A percentile compares a stretch with the other conserved stretches of the same genome.
phyloP scores from a whole-genome alignment of 2,113 vertebrate species.

The Cercocebus atys region DNA sequence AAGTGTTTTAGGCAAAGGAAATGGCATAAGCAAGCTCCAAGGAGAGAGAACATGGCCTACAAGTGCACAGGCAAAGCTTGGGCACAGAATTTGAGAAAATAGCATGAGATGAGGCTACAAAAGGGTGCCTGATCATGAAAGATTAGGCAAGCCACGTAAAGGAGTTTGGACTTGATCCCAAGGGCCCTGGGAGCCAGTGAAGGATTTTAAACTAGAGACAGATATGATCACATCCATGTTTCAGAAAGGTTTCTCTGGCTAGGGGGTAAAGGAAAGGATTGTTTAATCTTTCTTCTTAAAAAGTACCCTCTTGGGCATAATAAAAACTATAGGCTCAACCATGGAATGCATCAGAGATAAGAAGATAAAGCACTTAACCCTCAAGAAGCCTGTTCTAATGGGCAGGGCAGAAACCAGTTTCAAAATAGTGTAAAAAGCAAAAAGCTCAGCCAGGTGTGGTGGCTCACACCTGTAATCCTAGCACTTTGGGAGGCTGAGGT shows the following conservation, averaged over 20 bases:
- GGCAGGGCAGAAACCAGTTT: neutral
- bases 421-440: neutral
- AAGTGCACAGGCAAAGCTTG: neutral
- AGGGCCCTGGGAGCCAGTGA: neutral
- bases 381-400: neutral
- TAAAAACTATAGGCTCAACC: constrained; percentile 10
- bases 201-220: neutral
- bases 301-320: constrained; percentile 27
- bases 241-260: constrained; percentile 2
- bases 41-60: neutral
- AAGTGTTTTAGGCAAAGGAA: neutral
- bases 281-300: constrained; percentile 51
- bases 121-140: neutral
- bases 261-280: neutral
- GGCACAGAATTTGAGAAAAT: neutral
- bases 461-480: neutral
- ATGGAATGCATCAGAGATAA: neutral
- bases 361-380: neutral
- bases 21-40: neutral
- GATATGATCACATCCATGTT: neutral
- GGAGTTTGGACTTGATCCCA: neutral
- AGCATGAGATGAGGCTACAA: neutral
- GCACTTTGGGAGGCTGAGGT: neutral
- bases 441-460: neutral
- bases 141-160: neutral